A percentile compares a stretch with the other conserved stretches of the same genome.
Conservation (phyloP, 2,888 invertebrate species). For the Leptinotarsa tumamoca region DNA sequence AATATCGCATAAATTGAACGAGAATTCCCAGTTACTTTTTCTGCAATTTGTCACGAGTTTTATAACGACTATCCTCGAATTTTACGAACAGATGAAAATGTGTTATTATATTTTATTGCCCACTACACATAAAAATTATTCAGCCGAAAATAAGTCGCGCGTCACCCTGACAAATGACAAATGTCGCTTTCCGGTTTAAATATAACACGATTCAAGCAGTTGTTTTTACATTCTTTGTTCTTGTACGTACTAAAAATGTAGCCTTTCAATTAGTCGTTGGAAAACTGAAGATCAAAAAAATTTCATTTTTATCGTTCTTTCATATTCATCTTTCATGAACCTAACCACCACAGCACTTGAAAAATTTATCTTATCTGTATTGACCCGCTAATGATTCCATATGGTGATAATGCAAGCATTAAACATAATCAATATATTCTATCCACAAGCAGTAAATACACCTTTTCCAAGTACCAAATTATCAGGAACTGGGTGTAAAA, state of each 20-base stretch:
- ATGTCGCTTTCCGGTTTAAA: constrained; percentile 23
- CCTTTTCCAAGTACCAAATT: too few species aligned
- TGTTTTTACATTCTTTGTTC: constrained; percentile 12
- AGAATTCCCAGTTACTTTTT: constrained; percentile 1
- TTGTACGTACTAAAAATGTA: not conserved
- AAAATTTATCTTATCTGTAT: too few species aligned
- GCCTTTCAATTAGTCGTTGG: not conserved
- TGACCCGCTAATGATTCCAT: too few species aligned
- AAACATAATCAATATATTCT: too few species aligned
- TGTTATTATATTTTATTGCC: constrained; percentile 20
- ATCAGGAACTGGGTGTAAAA: too few species aligned
- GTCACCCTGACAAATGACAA: constrained; percentile 18
- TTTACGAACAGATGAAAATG: constrained; percentile 15
- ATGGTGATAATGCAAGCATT: too few species aligned
- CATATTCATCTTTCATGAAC: not conserved
- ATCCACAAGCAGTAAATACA: too few species aligned
- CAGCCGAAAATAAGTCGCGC: constrained; percentile 18
- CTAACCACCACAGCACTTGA: too few species aligned
- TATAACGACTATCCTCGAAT: constrained; percentile 4
- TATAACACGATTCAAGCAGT: constrained; percentile 12
- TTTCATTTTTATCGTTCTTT: too few species aligned
- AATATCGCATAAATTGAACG: not conserved
- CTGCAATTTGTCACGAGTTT: constrained; percentile 7
- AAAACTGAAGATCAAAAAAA: not conserved
- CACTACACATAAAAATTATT: constrained; percentile 8